phyloP scores from a whole-genome alignment of 37 sponge, comb jelly and placozoan genomes.

The Diacarnus erythraeanus region DNA sequence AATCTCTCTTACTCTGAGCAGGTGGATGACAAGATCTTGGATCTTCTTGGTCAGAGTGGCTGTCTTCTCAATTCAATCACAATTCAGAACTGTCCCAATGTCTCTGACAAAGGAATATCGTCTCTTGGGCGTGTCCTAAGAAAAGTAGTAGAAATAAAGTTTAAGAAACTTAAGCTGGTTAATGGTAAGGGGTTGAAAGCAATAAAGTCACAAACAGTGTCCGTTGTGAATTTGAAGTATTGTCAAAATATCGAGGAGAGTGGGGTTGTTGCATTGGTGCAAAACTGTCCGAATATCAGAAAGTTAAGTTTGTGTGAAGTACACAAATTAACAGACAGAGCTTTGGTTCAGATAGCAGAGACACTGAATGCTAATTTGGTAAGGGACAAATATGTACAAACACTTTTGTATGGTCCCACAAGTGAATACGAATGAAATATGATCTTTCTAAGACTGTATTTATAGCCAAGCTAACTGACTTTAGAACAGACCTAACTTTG shows the following conservation, averaged over 20 bases:
- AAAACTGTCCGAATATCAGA: constrained; percentile 66
- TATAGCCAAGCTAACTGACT: no score
- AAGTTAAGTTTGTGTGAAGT: constrained; percentile 49
- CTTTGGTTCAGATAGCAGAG: constrained; percentile 39
- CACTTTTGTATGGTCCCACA: no score
- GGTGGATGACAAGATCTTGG: constrained; percentile 61
- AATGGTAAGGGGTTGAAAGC: constrained; percentile 41
- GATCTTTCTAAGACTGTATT: no score
- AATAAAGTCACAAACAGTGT: constrained; percentile 30
- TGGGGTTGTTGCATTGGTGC: constrained; percentile 44
- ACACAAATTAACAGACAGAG: constrained; percentile 48
- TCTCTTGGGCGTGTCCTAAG: constrained; percentile 35
- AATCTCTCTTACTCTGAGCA: constrained; percentile 63
- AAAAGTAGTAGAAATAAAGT: constrained; percentile 40
- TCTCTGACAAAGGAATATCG: constrained; percentile 74
- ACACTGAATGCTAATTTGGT: constrained; percentile 60
- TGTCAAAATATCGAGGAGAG: constrained; percentile 48
- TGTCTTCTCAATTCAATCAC: constrained; percentile 61
- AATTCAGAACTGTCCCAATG: constrained; percentile 61
- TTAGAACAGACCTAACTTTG: no score
- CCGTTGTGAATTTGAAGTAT: constrained; percentile 32
- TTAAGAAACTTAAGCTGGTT: constrained; percentile 41
- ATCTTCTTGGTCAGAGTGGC: constrained; percentile 46
- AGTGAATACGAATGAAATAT: no score
- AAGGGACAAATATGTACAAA: not conserved